phyloP scores from a whole-genome alignment of 1,140 invertebrate species.

The Geopemphigus sp. region DNA sequence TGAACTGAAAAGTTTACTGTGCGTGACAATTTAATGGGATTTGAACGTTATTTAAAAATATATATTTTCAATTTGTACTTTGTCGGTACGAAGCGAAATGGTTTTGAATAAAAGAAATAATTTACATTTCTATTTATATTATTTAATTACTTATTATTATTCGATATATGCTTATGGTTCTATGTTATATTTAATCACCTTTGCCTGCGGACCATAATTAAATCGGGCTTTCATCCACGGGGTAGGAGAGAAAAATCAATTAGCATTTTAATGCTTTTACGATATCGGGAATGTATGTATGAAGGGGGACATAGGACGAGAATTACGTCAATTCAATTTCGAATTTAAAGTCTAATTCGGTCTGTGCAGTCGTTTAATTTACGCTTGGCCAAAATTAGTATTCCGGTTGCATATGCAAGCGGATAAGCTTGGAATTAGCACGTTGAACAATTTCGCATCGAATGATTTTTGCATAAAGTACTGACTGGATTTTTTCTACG shows the following conservation, averaged over 20 bases:
- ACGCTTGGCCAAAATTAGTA: constrained; percentile 44
- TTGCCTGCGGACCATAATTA: constrained; percentile 5
- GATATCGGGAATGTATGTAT: not conserved
- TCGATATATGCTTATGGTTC: constrained; percentile 3
- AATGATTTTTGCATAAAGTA: constrained; percentile 40
- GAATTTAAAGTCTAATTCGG: constrained; percentile 30
- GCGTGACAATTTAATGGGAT: constrained; percentile 36
- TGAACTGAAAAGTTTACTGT: not conserved
- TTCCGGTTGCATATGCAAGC: constrained; percentile 27
- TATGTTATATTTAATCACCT: constrained; percentile 14
- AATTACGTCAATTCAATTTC: constrained; percentile 41
- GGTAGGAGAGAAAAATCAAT: constrained; percentile 42
- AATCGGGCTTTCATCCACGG: not conserved
- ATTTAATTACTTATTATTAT: constrained; percentile 28
- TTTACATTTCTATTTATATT: constrained; percentile 12
- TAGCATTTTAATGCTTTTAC: constrained; percentile 43
- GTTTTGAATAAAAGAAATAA: constrained; percentile 17
- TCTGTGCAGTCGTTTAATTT: constrained; percentile 40
- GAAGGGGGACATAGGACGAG: not conserved
- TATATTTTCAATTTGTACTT: not conserved
- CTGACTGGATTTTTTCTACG: constrained; percentile 9
- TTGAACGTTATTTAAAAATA: constrained; percentile 4
- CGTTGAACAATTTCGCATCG: constrained; percentile 22
- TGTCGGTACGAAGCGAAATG: not conserved
- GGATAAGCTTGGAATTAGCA: constrained; percentile 29